Conservation (phyloP, 2,888 invertebrate species). For the Hirtodrosophila histrioides region DNA sequence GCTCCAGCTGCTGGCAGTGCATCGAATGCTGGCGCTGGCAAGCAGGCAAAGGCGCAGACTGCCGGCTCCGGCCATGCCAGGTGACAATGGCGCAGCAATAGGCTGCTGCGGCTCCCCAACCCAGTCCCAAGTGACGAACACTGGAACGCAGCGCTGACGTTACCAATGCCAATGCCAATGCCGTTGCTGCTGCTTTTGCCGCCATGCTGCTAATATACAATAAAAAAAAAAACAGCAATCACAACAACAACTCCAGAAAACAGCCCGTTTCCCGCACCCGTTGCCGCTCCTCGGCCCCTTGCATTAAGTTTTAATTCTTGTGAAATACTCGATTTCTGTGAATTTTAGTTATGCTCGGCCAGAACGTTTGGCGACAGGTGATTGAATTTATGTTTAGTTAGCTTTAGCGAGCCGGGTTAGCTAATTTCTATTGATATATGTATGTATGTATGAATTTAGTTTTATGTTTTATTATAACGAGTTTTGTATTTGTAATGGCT, state of each 20-base stretch:
- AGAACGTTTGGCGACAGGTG: constrained; percentile 2
- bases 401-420: constrained; percentile 61
- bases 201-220: constrained; percentile 70
- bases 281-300: constrained; percentile 20
- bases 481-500: constrained; percentile 64
- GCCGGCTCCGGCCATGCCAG: constrained; percentile 80
- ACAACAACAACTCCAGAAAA: constrained; percentile 4
- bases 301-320: constrained; percentile 12
- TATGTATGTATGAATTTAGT: constrained; percentile 55
- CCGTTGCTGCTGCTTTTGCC: constrained; percentile 31
- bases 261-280: constrained; percentile 4
- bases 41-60: constrained; percentile 79
- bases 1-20: constrained; percentile 22
- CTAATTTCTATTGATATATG: constrained; percentile 57
- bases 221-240: constrained; percentile 22
- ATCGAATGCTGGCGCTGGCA: constrained; percentile 62
- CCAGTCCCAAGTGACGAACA: constrained; percentile 6
- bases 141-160: constrained; percentile 37
- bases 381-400: constrained; percentile 61
- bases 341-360: constrained; percentile 43
- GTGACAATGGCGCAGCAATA: constrained; percentile 81
- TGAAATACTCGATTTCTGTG: constrained; percentile 58
- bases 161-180: constrained; percentile 28
- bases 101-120: constrained; percentile 50
- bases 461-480: constrained; percentile 42